phyloP scores from a whole-genome alignment of 2,113 vertebrate species.

The Egretta garzetta region DNA sequence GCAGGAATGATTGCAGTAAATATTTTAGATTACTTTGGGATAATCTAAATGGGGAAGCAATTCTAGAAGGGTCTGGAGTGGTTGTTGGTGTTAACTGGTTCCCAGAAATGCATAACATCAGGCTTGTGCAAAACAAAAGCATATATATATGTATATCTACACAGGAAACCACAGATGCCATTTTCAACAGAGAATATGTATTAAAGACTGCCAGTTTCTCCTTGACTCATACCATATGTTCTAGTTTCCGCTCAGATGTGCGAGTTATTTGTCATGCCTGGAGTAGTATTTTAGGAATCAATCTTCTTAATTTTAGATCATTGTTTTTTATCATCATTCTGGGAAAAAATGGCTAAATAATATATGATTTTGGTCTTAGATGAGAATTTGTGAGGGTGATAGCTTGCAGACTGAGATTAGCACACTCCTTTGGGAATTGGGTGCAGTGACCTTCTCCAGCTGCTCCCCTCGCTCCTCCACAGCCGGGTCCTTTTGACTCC shows the following conservation, averaged over 20 bases:
- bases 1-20: background rate
- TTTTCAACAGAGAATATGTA: background rate
- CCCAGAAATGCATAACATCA: background rate
- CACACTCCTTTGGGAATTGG: accelerated
- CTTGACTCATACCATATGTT: background rate
- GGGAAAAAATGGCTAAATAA: background rate
- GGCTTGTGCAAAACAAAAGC: background rate
- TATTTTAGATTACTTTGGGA: background rate
- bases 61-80: background rate
- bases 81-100: background rate
- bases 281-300: background rate
- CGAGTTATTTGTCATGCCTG: background rate
- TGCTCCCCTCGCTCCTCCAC: background rate
- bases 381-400: background rate
- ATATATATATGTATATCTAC: background rate
- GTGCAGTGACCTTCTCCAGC: background rate
- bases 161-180: background rate
- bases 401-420: background rate
- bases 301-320: background rate
- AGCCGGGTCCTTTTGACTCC: background rate
- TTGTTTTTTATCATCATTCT: background rate
- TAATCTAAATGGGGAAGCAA: background rate
- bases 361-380: background rate
- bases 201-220: background rate
- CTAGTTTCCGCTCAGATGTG: background rate